These are phyloP conservation scores for Tetramorium parvispinum DNA, from an alignment of 1,140 invertebrate species.

Conservation along the genomic window DNA sequence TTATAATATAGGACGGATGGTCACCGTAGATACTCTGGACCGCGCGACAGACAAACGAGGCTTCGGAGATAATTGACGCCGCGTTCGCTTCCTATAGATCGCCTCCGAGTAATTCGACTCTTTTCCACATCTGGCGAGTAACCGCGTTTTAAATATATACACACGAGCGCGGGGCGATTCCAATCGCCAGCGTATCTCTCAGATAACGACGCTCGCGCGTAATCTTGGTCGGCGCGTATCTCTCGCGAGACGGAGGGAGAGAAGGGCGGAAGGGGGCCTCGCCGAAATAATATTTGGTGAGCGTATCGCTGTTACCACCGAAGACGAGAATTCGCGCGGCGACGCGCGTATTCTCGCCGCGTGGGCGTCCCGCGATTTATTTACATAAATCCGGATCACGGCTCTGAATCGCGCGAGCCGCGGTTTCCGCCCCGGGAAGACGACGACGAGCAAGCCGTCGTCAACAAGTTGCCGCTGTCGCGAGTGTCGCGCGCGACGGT, in stretches of 20 bases:
- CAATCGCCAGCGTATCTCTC: neutral
- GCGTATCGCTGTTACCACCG: neutral
- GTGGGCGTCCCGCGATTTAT: conserved; percentile 36
- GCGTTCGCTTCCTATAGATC: neutral
- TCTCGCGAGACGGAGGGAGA: neutral
- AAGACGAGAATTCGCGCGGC: no score
- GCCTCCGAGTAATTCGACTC: neutral
- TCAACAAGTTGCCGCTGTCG: conserved; percentile 31
- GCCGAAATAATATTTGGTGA: neutral
- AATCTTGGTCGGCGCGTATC: neutral
- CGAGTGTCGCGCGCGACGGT: neutral
- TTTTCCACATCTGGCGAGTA: neutral
- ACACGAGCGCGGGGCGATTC: neutral
- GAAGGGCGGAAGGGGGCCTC: no score
- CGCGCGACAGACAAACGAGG: neutral
- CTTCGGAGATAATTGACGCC: neutral
- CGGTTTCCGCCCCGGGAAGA: neutral
- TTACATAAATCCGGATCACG: neutral
- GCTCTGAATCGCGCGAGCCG: no score
- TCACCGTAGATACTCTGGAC: no score
- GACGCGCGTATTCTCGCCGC: neutral
- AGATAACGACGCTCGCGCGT: neutral
- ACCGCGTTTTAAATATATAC: neutral
- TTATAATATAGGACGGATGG: no score
- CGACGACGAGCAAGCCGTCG: neutral